Evolutionary conservation across 64 coral and sea anemone species (phyloP), one percentile per base, ranked within the genome.

Genomic region (Stichodactyla mertensii): DNA sequence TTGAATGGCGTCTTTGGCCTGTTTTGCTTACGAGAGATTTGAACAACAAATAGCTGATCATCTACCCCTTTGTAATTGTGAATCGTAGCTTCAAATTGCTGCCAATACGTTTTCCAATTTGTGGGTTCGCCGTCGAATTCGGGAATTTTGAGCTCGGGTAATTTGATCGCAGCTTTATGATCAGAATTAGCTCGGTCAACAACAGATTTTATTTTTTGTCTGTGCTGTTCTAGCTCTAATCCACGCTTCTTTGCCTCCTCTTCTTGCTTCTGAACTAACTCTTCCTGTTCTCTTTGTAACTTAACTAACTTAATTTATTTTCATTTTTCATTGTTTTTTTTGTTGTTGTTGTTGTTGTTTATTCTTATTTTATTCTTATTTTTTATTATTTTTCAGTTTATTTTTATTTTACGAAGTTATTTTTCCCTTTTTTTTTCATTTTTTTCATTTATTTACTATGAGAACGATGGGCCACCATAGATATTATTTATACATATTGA

Each of bases 1-100:
- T 86, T 90, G 80, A 61, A 90, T 85, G 5, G 89, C 66, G 83
- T 90, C 89, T 90, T 60, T 90, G 55, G 89, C 83, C 89, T 62
- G 71, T 86, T 58, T 90, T 64, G 18, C 60, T 90, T 23, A 14
- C 31, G 52, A 86, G 83, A 8, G 85, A 87, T 74, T 87, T 87
- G 61, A 87, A 71, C 16, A 87, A 45, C 20, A 71, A 87, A 18
- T 90, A 90, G 52, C 45, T 90, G 89, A 64, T 86, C 89, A 16
- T 16, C 45, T 5, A 87, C 61, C 85, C 61, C 71, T 5, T 54
- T 70, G 14, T 60, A 87, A 1, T 91, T 91, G 89, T 86, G 77
- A 52, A 91, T 91, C 54, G 89, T 90, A 9, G 89, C 31, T 36
- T n/a, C n/a, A n/a, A n/a, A n/a, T n/a, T n/a, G n/a, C n/a, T n/a